Base-by-base conservation (phyloP, 2,113 vertebrate genomes). In the Tychaedon coryphoeus region DNA sequence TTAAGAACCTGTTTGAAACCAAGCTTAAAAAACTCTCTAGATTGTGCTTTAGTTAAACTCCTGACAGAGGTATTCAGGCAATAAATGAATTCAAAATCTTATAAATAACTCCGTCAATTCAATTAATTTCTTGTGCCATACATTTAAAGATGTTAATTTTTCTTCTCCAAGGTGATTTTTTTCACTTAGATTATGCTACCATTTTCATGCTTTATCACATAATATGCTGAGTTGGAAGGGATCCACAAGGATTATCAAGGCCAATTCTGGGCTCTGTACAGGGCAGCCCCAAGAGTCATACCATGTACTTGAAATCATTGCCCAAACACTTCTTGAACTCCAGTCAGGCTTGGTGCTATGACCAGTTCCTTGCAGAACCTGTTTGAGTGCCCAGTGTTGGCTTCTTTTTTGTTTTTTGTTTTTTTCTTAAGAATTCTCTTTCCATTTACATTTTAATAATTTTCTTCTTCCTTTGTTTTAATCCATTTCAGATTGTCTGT, bases 41-140 rank as follows among this genome's bases (percentile, higher is more conserved):
- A 26, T 40, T 78, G 31, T 64, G n/a, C 53, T 91, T 88, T 92
- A 86, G 92, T 93, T 94, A 91, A 94, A 65, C 14, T 94, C 53
- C 47, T 78, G 13, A 67, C 36, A 91, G 40, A 88, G 31, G 73
- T 81, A 86, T 71, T 95, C 94, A 92, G 34, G 91, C 91, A 93
- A 77, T 92, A 94, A 86, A 95, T 93, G 6, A 86, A 48, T 91
- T 81, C 78, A 43, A 36, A 81, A 61, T 75, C 64, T 86, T 78
- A 67, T 40, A 83, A 86, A 81, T 62, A 77, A 51, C 29, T 85
- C 53, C 83, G 38, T 83, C 79, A 34, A 51, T 77, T 81, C 43
- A 48, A 73, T 76, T 88, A 66, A 86, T 93, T 95, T 67, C 12
- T 86, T 84, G 24, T 24, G n/a, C 71, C 19, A 48, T 33, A 43